Conservation (phyloP, 2,888 invertebrate genomes). For the Mycalesis mineus region DNA sequence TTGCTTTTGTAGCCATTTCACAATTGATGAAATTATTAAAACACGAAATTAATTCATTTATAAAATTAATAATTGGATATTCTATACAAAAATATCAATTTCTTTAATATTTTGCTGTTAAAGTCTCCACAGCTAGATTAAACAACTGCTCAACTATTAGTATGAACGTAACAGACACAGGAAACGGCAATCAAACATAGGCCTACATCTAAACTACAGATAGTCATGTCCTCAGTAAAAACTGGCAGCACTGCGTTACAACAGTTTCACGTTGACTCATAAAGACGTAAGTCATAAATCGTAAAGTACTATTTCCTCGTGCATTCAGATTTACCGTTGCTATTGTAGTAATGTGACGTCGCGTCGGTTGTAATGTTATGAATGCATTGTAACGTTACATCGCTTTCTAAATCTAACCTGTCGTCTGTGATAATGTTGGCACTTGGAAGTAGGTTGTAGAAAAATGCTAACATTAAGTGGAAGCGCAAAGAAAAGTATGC, state of each 20-base stretch:
- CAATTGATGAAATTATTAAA: no score
- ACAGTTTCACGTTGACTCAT: background rate
- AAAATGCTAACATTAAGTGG: background rate
- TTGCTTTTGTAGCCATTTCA: no score
- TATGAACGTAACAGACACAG: background rate
- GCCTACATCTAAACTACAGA: background rate
- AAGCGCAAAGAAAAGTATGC: background rate
- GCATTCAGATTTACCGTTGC: conserved; percentile 17
- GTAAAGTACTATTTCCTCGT: conserved; percentile 11
- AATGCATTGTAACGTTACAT: conserved; percentile 24
- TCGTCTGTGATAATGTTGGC: conserved; percentile 5
- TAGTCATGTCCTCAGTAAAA: background rate
- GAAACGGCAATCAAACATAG: background rate
- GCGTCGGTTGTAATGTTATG: conserved; percentile 23
- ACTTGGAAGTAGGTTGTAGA: conserved; percentile 1
- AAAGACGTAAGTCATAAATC: conserved; percentile 11
- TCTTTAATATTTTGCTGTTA: no score
- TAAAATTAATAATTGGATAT: no score
- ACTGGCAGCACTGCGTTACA: background rate
- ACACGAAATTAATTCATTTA: no score
- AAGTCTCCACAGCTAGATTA: no score
- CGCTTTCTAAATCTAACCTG: conserved; percentile 19
- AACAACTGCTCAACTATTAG: no score
- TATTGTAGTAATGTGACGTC: conserved; percentile 11
- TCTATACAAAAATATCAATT: no score